A percentile compares a stretch with the other conserved stretches of the same genome.
phyloP scores from a whole-genome alignment of 2,113 vertebrate species.

The Microtus ochrogaster region DNA sequence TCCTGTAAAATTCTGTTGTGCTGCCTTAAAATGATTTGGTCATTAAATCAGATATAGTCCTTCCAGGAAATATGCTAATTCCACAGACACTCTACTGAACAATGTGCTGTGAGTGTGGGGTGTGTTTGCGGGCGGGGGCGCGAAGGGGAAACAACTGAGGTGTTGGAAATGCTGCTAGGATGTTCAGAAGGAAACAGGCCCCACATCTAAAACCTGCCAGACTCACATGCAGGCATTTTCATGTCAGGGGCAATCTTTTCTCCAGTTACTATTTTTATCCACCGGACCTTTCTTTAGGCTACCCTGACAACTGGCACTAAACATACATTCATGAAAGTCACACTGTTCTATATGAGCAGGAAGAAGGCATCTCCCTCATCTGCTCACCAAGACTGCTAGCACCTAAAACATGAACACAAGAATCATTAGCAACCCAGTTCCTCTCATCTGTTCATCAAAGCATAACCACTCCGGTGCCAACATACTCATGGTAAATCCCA shows the following conservation, averaged over 20 bases:
- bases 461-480: background rate
- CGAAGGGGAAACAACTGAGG: constrained; percentile 61
- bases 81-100: constrained; percentile 82
- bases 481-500: background rate
- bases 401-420: constrained; percentile 25
- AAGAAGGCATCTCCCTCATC: constrained; percentile 3
- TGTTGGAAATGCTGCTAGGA: constrained; percentile 77
- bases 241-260: background rate
- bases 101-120: constrained; percentile 60
- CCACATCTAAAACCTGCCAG: constrained; percentile 66
- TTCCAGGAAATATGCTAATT: constrained; percentile 87
- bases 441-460: background rate
- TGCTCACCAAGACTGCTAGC: constrained; percentile 33
- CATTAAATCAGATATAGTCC: constrained; percentile 88
- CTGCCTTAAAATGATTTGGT: constrained; percentile 87
- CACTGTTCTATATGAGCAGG: background rate
- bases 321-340: background rate
- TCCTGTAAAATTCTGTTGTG: constrained; percentile 87
- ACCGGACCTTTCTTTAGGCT: constrained; percentile 24
- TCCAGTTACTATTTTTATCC: constrained; percentile 48
- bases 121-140: background rate
- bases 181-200: constrained; percentile 28
- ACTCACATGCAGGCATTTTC: constrained; percentile 50
- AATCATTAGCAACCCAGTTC: constrained; percentile 31
- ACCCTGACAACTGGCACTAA: constrained; percentile 35